phyloP scores from a whole-genome alignment of 2,888 invertebrate genomes.

The Eudemis profundana region DNA sequence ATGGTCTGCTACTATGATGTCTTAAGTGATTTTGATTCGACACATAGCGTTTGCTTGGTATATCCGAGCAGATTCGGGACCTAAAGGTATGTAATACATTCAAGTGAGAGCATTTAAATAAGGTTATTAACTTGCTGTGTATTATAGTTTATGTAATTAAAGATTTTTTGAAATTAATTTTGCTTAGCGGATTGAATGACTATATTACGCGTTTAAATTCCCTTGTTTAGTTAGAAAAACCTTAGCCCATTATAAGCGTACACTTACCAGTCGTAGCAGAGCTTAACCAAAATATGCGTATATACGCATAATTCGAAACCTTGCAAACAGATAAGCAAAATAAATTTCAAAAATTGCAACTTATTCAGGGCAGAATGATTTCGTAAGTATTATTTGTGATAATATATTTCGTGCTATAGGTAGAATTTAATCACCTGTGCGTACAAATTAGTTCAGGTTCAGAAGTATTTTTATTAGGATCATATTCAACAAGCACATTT shows the following conservation, averaged over 20 bases:
- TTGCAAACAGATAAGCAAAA: too few species aligned
- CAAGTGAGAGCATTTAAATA: slow-evolving; percentile 14
- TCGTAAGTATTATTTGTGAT: slow-evolving; percentile 54
- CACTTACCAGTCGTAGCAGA: too few species aligned
- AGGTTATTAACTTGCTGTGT: neutral
- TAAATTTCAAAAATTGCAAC: too few species aligned
- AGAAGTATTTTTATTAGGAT: slow-evolving; percentile 16
- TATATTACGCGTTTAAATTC: too few species aligned
- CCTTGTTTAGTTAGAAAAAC: too few species aligned
- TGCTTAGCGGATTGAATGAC: too few species aligned
- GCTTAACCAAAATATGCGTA: too few species aligned
- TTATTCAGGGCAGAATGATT: slow-evolving; percentile 15
- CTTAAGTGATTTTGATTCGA: too few species aligned
- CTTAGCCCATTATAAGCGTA: too few species aligned
- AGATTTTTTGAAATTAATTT: too few species aligned
- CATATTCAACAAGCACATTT: neutral
- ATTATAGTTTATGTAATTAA: neutral
- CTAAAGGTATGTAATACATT: neutral
- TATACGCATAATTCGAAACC: too few species aligned
- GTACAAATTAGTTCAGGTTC: slow-evolving; percentile 49
- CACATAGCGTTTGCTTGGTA: neutral
- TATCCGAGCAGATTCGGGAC: neutral
- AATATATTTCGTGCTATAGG: slow-evolving; percentile 44
- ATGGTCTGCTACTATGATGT: neutral
- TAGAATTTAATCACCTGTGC: slow-evolving; percentile 48